These are phyloP conservation scores for Stegodyphus mimosarum DNA, from an alignment of 1,140 invertebrate species.

Conservation along the genomic window DNA sequence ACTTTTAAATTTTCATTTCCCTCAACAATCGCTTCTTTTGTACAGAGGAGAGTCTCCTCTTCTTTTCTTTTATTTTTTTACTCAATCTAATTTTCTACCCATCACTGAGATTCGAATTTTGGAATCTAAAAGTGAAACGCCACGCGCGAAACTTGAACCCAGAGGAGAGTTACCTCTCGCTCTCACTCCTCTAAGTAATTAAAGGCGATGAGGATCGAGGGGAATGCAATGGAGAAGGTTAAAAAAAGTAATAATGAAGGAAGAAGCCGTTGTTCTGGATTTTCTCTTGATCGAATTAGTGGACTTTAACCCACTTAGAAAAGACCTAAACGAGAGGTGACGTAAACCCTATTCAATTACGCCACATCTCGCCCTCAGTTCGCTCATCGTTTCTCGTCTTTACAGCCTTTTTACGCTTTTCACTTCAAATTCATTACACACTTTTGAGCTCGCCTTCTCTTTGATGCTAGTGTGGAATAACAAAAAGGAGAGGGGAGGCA, in stretches of 20 bases:
- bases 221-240: neutral
- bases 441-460: constrained; percentile 30
- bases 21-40: constrained; percentile 21
- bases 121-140: neutral
- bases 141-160: too few relatives aligned
- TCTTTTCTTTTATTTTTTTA: constrained; percentile 4
- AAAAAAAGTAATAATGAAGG: constrained; percentile 3
- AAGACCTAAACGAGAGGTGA: constrained; percentile 28
- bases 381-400: neutral
- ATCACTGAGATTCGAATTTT: constrained; percentile 45
- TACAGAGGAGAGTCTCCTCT: neutral
- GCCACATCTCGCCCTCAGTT: neutral
- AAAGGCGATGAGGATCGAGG: constrained; percentile 18
- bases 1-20: constrained; percentile 28
- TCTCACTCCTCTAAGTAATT: constrained; percentile 30
- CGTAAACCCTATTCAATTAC: constrained; percentile 38
- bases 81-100: constrained; percentile 43
- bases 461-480: neutral
- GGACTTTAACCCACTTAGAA: constrained; percentile 38
- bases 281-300: constrained; percentile 46
- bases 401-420: constrained; percentile 31
- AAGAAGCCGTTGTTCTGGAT: constrained; percentile 1
- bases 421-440: constrained; percentile 48
- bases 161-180: neutral
- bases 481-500: neutral